Percentiles rank a stretch among this genome's conserved stretches.
These are phyloP conservation scores for Hestina assimilis DNA, from an alignment of 1,140 invertebrate genomes.

Conservation along the genomic window DNA sequence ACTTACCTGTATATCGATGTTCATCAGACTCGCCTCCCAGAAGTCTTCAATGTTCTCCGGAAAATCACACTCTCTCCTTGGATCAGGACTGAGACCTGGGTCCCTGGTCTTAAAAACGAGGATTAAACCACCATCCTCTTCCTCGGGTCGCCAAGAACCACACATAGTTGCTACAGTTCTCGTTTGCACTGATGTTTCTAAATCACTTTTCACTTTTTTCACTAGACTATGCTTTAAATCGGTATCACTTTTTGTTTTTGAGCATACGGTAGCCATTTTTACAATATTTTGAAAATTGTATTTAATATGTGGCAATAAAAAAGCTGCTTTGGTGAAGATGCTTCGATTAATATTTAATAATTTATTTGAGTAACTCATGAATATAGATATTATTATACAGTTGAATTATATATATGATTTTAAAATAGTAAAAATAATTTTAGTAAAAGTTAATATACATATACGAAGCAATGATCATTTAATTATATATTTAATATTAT, in stretches of 20 bases:
- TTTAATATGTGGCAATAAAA: not conserved
- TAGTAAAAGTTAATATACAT: too few relatives aligned
- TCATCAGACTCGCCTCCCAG: slow-evolving; percentile 55
- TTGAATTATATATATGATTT: too few relatives aligned
- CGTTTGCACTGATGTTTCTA: slow-evolving; percentile 19
- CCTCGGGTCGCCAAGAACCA: slow-evolving; percentile 72
- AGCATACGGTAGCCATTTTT: slow-evolving; percentile 36
- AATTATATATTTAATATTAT: not conserved
- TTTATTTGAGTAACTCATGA: slow-evolving; percentile 1
- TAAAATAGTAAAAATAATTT: too few relatives aligned
- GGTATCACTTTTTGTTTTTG: slow-evolving; percentile 43
- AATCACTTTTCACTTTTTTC: slow-evolving; percentile 52
- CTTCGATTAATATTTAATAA: slow-evolving; percentile 7
- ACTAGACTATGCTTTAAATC: slow-evolving; percentile 40
- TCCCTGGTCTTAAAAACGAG: slow-evolving; percentile 62
- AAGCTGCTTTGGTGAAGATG: slow-evolving; percentile 3
- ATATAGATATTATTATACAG: not conserved
- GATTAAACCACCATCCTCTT: slow-evolving; percentile 70
- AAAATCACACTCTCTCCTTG: slow-evolving; percentile 54
- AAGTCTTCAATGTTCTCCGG: slow-evolving; percentile 73
- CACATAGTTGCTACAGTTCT: slow-evolving; percentile 76
- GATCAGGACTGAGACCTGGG: slow-evolving; percentile 65
- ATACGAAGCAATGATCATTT: not conserved
- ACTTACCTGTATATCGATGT: slow-evolving; percentile 54
- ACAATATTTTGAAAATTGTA: slow-evolving; percentile 23